These are phyloP conservation scores for Diploptera punctata DNA, from an alignment of 2,888 invertebrate species.

Conservation along the genomic window DNA sequence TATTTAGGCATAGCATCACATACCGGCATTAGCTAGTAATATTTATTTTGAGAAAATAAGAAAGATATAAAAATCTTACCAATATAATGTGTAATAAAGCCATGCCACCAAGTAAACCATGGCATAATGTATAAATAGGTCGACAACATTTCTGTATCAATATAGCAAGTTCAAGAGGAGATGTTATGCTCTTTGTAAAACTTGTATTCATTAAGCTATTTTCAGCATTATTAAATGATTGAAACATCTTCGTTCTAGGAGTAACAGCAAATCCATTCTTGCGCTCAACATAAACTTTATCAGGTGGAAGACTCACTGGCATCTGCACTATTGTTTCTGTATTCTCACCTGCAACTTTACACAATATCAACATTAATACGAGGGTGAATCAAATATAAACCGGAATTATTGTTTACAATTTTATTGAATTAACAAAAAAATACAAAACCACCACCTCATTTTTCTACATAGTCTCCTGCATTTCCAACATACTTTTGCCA, in stretches of 20 bases:
- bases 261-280: slow-evolving; percentile 18
- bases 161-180: slow-evolving; percentile 50
- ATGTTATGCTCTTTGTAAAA: not conserved
- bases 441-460: too few species aligned
- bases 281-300: slow-evolving; percentile 14
- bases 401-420: too few species aligned
- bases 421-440: too few species aligned
- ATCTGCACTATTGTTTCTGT: not conserved
- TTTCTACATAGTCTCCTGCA: too few species aligned
- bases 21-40: not conserved
- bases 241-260: slow-evolving; percentile 14
- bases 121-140: slow-evolving; percentile 50
- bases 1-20: too few species aligned
- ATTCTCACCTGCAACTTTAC: too few species aligned
- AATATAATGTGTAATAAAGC: slow-evolving; percentile 52
- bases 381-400: too few species aligned
- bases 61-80: slow-evolving; percentile 47
- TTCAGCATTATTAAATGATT: not conserved
- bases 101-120: slow-evolving; percentile 53
- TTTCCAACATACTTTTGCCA: too few species aligned
- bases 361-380: too few species aligned
- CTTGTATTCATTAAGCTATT: not conserved
- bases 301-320: not conserved
- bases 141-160: slow-evolving; percentile 50
- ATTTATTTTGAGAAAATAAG: not conserved